phyloP scores from a whole-genome alignment of 2,113 vertebrate genomes.

The Euleptes europaea region DNA sequence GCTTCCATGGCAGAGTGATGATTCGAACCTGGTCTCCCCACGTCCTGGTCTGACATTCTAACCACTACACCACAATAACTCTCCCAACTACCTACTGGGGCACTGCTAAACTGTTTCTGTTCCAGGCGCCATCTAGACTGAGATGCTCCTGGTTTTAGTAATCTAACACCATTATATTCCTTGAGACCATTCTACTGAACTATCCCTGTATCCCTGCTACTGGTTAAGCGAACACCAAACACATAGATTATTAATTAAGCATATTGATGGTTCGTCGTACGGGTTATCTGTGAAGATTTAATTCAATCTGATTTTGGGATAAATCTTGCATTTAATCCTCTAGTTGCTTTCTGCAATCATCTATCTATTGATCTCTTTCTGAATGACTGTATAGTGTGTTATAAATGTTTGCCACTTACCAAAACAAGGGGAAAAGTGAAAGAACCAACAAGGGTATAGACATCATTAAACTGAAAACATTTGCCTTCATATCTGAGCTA shows the following conservation, averaged over 20 bases:
- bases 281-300: constrained; percentile 78
- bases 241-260: constrained; percentile 77
- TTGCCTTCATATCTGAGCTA: constrained; percentile 41
- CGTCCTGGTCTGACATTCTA: too few relatives aligned
- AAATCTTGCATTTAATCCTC: constrained; percentile 80
- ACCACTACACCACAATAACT: too few relatives aligned
- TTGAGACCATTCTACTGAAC: background rate
- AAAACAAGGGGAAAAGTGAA: constrained; percentile 66
- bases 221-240: constrained; percentile 72
- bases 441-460: constrained; percentile 67
- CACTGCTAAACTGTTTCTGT: background rate
- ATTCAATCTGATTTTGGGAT: constrained; percentile 83
- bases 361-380: constrained; percentile 78
- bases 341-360: constrained; percentile 77
- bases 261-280: constrained; percentile 77
- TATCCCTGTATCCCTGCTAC: constrained; percentile 42
- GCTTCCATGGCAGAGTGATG: too few relatives aligned
- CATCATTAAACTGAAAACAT: constrained; percentile 66
- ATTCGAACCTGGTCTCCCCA: too few relatives aligned
- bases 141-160: constrained; percentile 25
- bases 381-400: constrained; percentile 78
- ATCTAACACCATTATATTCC: constrained; percentile 10
- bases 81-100: too few relatives aligned
- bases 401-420: constrained; percentile 78
- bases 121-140: constrained; percentile 13